Percentiles rank a stretch among this genome's conserved stretches.
These are phyloP conservation scores for Crocallis elinguaria DNA, from an alignment of 2,888 invertebrate species.

Conservation along the genomic window DNA sequence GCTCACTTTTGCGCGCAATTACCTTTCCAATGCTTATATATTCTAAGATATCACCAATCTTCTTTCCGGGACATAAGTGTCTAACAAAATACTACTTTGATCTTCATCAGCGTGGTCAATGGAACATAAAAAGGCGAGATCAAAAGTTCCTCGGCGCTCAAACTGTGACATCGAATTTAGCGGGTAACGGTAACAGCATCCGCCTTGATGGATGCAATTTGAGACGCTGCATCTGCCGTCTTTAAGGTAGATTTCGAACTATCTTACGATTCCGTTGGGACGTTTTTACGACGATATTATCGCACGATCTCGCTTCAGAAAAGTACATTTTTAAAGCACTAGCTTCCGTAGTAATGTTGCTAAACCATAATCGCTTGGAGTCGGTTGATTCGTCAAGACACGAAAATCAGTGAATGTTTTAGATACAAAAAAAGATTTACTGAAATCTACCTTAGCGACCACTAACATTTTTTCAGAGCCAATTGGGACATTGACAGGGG, in stretches of 20 bases:
- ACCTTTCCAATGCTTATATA: too few species aligned
- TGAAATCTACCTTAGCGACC: slow-evolving; percentile 17
- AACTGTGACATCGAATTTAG: slow-evolving; percentile 36
- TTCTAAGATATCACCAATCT: too few species aligned
- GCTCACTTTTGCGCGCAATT: too few species aligned
- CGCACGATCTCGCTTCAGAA: background rate
- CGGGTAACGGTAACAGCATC: slow-evolving; percentile 29
- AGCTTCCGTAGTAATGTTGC: too few species aligned
- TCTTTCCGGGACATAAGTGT: background rate
- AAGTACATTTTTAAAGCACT: too few species aligned
- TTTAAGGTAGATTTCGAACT: slow-evolving; percentile 18
- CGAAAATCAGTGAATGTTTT: background rate
- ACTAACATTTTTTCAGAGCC: slow-evolving; percentile 8
- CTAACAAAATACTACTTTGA: slow-evolving; percentile 6
- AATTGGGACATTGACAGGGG: slow-evolving; percentile 17
- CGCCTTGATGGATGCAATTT: slow-evolving; percentile 28
- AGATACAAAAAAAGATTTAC: background rate
- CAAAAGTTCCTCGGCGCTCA: slow-evolving; percentile 16
- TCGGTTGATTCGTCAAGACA: too few species aligned
- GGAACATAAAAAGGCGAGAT: slow-evolving; percentile 4
- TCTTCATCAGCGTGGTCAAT: slow-evolving; percentile 3
- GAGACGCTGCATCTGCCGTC: slow-evolving; percentile 33
- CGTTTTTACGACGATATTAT: background rate
- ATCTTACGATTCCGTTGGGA: background rate
- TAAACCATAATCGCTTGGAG: too few species aligned